phyloP scores from a whole-genome alignment of 92 coral and sea anemone species.

The Actinernus sp. region DNA sequence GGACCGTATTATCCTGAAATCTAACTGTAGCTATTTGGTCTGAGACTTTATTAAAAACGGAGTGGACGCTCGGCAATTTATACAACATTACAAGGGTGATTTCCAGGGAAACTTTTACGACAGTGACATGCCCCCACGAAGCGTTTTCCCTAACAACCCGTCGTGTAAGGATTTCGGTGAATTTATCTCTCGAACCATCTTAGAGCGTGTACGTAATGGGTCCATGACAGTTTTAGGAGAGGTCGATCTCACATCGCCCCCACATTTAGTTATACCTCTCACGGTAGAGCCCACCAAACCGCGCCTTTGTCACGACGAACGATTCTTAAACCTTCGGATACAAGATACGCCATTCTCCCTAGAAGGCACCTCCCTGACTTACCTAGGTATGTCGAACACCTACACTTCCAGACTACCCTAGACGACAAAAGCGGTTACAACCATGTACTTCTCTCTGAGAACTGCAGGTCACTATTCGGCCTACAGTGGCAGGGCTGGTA shows the following conservation, averaged over 20 bases:
- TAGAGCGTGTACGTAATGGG: conserved; percentile 22
- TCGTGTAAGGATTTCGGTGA: conserved; percentile 38
- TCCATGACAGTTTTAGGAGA: conserved; percentile 26
- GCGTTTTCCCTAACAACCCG: conserved; percentile 28
- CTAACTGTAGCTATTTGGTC: too few relatives aligned
- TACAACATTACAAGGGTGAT: conserved; percentile 22
- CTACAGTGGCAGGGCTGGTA: conserved; percentile 8
- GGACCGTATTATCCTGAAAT: background rate
- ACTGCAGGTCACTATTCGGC: background rate
- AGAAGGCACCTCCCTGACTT: background rate
- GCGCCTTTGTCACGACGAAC: conserved; percentile 1
- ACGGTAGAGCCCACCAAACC: conserved; percentile 27
- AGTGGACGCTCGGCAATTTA: conserved; percentile 4
- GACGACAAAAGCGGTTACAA: conserved; percentile 7
- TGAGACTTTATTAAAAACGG: conserved; percentile 8
- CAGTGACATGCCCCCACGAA: conserved; percentile 11
- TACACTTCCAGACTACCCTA: background rate
- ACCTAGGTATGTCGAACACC: background rate
- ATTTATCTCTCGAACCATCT: conserved; percentile 21
- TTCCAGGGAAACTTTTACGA: conserved; percentile 29
- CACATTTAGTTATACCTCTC: conserved; percentile 30
- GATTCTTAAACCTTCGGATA: conserved; percentile 3
- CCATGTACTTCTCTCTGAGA: background rate
- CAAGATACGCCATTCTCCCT: background rate
- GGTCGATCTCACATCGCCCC: conserved; percentile 12